These are phyloP conservation scores for Anthopleura sola DNA, from an alignment of 64 coral and sea anemone genomes.

Conservation along the genomic window DNA sequence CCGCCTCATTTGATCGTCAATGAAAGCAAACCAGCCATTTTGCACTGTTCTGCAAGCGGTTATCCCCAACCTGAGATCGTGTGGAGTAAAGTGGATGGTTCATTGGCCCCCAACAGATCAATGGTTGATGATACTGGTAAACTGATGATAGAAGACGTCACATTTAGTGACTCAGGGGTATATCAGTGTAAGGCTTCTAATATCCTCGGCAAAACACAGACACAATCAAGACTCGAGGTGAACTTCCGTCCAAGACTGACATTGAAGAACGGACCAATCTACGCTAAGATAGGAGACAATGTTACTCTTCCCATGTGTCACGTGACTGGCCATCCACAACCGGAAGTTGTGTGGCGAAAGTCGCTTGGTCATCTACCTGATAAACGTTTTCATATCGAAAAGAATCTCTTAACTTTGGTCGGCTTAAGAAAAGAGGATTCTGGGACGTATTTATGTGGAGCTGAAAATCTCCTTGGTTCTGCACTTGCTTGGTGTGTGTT, in stretches of 20 bases:
- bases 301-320: slow-evolving; percentile 29
- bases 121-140: background rate
- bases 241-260: slow-evolving; percentile 8
- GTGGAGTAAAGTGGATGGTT: slow-evolving; percentile 43
- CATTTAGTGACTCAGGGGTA: background rate
- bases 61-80: slow-evolving; percentile 42
- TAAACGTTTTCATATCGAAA: background rate
- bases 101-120: background rate
- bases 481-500: background rate
- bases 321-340: slow-evolving; percentile 47
- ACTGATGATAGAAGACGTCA: background rate
- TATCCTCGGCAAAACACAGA: background rate
- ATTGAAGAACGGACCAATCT: slow-evolving; percentile 23
- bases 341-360: slow-evolving; percentile 36
- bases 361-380: background rate
- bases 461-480: slow-evolving; percentile 1
- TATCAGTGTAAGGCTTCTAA: slow-evolving; percentile 15
- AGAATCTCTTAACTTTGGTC: background rate
- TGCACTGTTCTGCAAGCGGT: slow-evolving; percentile 56
- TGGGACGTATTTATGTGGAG: slow-evolving; percentile 27
- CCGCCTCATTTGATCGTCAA: slow-evolving; percentile 15
- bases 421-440: background rate
- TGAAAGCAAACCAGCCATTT: slow-evolving; percentile 6
- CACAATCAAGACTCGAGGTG: background rate
- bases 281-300: slow-evolving; percentile 5